Evolutionary conservation across 1,140 invertebrate species (phyloP), one percentile per base, ranked within the genome.

Genomic region (Rhagoletis zephyria): DNA sequence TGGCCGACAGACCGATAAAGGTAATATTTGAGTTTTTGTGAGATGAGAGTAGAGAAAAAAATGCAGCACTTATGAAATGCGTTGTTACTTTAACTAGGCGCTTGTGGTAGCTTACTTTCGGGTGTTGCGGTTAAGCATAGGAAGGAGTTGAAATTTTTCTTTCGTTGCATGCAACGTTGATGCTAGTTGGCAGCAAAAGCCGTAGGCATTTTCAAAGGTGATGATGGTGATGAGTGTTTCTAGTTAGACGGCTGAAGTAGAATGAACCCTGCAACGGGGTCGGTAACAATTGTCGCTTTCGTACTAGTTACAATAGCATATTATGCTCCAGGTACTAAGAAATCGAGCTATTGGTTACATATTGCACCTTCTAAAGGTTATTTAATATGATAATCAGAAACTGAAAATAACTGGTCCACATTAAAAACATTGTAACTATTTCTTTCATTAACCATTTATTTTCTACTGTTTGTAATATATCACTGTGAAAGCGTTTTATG

Each of bases 61-160:
- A 4, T 67, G 30, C 40, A 19, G 30, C 64, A 67, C 30, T 67
- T 16, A 77, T 77, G n/a, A 77, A 77, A 77, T 63, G 61, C 61
- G n/a, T 67, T 67, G 48, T 77, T 51, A 51, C 74, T n/a, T 16
- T 51, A 77, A 81, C 48, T 12, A 30, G 42, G 30, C 7, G 74
- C 12, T 81, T 81, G 48, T 12, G 74, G 74, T 81, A 30, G 10
- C 64, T 16, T 30, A 67, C 64, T 30, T 67, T 63, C 9, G 16
- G 61, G 61, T 14, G 61, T 4, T 63, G 16, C 9, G 12, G 2
- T 63, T 0, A 40, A 40, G n/a, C 1, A 40, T 3, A 30, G 64
- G 30, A 67, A 1, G 40, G 4, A 40, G 5, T 64, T 64, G 9
- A 60, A 60, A 14, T 64, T 10, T 67, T 40, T 67, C 40, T 40